Evolutionary conservation across 2,113 vertebrate genomes (phyloP).

Genomic region (Lontra canadensis): DNA sequence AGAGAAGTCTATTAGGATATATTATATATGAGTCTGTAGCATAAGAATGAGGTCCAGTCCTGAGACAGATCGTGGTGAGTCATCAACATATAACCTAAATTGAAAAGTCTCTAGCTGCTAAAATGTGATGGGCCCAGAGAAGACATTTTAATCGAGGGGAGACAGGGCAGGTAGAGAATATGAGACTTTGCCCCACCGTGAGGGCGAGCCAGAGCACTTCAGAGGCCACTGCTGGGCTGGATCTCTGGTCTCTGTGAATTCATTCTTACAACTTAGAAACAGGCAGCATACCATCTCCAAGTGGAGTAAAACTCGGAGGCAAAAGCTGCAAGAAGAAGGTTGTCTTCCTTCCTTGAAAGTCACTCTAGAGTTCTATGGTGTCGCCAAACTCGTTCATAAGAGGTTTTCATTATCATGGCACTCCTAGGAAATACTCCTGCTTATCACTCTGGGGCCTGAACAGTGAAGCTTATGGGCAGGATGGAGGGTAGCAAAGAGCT

Average conservation of each 20-base stretch:
- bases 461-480: not conserved
- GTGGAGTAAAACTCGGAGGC: not conserved
- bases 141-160: not conserved
- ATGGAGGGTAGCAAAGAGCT: not conserved
- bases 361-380: not conserved
- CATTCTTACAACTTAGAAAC: not conserved
- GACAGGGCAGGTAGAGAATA: not conserved
- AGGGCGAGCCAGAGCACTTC: not conserved
- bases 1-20: not conserved
- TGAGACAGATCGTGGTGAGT: conserved; percentile 29
- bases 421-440: not conserved
- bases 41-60: not conserved
- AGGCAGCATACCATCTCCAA: not conserved
- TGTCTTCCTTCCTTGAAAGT: not conserved
- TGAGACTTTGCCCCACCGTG: rapidly evolving
- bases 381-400: not conserved
- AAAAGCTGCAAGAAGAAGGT: not conserved
- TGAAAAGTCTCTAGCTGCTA: not conserved
- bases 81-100: not conserved
- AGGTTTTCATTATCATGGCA: not conserved
- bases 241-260: not conserved
- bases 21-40: not conserved
- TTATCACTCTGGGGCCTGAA: not conserved
- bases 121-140: not conserved
- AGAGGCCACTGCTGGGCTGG: not conserved